These are phyloP conservation scores for Neoascia interrupta DNA, from an alignment of 2,888 invertebrate species.

Conservation along the genomic window DNA sequence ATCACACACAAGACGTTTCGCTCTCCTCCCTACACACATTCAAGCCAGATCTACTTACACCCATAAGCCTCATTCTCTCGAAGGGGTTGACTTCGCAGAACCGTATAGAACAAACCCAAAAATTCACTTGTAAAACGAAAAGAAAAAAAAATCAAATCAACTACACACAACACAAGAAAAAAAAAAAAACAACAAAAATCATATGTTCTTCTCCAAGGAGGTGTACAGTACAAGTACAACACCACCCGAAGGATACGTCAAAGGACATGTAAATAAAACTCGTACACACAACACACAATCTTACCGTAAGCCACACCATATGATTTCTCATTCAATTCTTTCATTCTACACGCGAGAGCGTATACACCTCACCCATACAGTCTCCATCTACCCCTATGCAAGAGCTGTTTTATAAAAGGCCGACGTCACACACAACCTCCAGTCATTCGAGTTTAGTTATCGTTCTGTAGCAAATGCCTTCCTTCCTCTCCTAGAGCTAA, in stretches of 20 bases:
- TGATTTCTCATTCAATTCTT: conserved; percentile 42
- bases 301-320: conserved; percentile 43
- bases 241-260: conserved; percentile 58
- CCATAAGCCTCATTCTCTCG: conserved; percentile 11
- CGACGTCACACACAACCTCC: conserved; percentile 48
- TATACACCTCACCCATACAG: conserved; percentile 6
- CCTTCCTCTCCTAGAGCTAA: conserved; percentile 32
- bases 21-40: conserved; percentile 25
- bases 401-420: conserved; percentile 65
- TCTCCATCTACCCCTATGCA: conserved; percentile 50
- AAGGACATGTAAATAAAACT: conserved; percentile 48
- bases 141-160: conserved; percentile 17
- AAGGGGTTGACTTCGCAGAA: conserved; percentile 53
- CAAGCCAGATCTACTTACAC: neutral
- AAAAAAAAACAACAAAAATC: conserved; percentile 63
- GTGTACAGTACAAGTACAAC: neutral
- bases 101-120: conserved; percentile 21
- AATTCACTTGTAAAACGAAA: conserved; percentile 58
- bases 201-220: conserved; percentile 57
- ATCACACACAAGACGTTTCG: neutral
- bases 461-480: conserved; percentile 67
- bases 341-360: conserved; percentile 37
- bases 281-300: neutral
- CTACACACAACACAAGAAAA: too few relatives aligned
- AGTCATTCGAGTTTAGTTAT: conserved; percentile 70